Evolutionary conservation across 2,888 invertebrate genomes (phyloP).

Genomic region (Acheta domesticus): DNA sequence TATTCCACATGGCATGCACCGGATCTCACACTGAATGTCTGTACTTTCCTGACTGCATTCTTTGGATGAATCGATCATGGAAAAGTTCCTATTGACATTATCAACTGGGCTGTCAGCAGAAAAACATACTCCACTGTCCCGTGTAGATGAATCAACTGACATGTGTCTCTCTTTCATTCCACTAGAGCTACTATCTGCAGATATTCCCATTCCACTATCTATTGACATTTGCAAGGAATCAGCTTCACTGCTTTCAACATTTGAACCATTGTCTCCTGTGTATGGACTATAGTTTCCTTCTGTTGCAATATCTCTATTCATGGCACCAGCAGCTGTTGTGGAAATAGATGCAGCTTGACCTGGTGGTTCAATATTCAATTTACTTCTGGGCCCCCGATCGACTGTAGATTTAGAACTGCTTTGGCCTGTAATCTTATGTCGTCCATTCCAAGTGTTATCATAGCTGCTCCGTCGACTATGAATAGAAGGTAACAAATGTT

Average conservation of each 20-base stretch:
- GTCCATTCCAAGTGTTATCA: conserved; percentile 46
- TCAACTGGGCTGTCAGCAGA: conserved; percentile 33
- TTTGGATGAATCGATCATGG: not conserved
- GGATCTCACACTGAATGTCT: not conserved
- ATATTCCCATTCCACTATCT: conserved; percentile 34
- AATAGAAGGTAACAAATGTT: conserved; percentile 49
- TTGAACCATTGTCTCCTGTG: not conserved
- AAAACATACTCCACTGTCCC: conserved; percentile 34
- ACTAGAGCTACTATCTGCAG: conserved; percentile 29
- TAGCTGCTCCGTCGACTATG: conserved; percentile 43
- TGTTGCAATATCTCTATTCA: not conserved
- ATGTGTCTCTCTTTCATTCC: conserved; percentile 35
- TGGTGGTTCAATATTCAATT: conserved; percentile 11
- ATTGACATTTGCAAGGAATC: conserved; percentile 34
- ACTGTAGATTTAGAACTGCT: conserved; percentile 24
- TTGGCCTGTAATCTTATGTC: not conserved
- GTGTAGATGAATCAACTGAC: conserved; percentile 36
- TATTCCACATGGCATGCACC: not conserved
- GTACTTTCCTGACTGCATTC: not conserved
- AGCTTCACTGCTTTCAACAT: conserved; percentile 27
- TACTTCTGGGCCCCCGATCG: conserved; percentile 29
- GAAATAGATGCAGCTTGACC: conserved; percentile 3
- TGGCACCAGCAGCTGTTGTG: not conserved
- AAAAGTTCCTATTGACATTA: not conserved
- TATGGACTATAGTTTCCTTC: conserved; percentile 20